phyloP scores from a whole-genome alignment of 2,797 vertebrate species.

The Hipposideros larvatus region DNA sequence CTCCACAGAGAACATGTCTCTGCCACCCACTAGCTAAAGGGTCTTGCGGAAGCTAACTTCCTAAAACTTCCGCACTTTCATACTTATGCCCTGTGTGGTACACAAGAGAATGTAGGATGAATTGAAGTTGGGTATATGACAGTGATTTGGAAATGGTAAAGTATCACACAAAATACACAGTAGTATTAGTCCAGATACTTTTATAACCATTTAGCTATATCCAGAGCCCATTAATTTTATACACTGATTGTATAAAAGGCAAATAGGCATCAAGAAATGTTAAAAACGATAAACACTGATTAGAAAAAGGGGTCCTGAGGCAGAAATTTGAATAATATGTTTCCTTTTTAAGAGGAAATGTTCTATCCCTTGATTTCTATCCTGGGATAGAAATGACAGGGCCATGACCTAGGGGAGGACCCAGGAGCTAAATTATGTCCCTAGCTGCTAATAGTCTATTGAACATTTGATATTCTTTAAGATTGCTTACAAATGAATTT shows the following conservation, averaged over 20 bases:
- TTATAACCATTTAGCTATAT: neutral
- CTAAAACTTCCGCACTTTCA: neutral
- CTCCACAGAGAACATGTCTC: neutral
- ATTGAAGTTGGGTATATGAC: neutral
- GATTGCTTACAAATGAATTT: neutral
- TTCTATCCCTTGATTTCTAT: neutral
- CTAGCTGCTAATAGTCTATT: neutral
- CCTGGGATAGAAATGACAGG: neutral
- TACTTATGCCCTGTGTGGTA: neutral
- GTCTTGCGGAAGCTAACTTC: neutral
- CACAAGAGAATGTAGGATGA: neutral
- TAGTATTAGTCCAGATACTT: neutral
- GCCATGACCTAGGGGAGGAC: neutral
- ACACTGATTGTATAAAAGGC: neutral
- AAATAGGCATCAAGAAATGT: slow-evolving; percentile 7
- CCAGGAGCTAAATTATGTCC: neutral
- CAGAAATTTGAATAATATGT: neutral
- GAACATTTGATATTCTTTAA: neutral
- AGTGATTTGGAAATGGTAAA: neutral
- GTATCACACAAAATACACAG: neutral
- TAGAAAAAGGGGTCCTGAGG: neutral
- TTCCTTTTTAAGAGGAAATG: slow-evolving; percentile 25
- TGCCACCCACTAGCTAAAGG: neutral
- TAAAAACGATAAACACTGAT: neutral
- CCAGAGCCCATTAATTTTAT: neutral